Conservation (phyloP, 2,797 vertebrate species). For the Fratercula arctica region DNA sequence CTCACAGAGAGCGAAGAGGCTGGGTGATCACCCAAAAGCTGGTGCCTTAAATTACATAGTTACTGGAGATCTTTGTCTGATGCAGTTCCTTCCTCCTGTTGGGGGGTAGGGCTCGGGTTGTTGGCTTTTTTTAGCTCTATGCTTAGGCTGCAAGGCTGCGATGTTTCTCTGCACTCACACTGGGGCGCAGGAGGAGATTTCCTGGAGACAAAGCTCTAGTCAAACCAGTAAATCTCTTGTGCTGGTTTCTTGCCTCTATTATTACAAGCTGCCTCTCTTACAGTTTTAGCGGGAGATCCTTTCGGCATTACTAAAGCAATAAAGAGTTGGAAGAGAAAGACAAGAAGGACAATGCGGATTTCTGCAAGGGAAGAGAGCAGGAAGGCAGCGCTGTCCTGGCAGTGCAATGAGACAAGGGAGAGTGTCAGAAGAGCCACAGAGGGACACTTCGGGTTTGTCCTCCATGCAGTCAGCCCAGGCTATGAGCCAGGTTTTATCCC, state of each 20-base stretch:
- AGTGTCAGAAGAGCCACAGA: neutral
- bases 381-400: neutral
- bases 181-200: neutral
- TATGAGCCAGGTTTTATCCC: neutral
- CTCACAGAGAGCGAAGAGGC: neutral
- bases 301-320: neutral
- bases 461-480: neutral
- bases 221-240: neutral
- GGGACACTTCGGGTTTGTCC: neutral
- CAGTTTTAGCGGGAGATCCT: neutral
- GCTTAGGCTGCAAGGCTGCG: neutral
- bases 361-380: neutral
- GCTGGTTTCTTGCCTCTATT: neutral
- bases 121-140: neutral
- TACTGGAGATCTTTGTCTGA: neutral
- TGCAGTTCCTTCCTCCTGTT: neutral
- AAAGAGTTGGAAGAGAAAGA: neutral
- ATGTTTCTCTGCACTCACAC: neutral
- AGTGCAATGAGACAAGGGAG: neutral
- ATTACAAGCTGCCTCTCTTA: neutral
- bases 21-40: neutral
- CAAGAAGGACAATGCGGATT: neutral
- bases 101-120: neutral
- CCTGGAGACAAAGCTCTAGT: neutral
- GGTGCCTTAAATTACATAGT: neutral